Conservation (phyloP, 2,888 invertebrate genomes). For the Chrysolina americana region DNA sequence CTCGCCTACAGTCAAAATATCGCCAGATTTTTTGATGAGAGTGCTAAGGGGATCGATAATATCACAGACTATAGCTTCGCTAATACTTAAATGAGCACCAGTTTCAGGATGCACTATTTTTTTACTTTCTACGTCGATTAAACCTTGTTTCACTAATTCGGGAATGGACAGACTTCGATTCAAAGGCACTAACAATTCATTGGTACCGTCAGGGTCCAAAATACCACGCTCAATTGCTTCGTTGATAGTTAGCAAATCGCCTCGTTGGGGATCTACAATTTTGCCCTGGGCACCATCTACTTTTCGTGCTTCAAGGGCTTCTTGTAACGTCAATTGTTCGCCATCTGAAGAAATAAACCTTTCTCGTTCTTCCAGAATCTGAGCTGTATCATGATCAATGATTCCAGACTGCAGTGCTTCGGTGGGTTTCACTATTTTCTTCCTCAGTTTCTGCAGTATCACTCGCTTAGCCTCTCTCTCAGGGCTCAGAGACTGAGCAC, state of each 20-base stretch:
- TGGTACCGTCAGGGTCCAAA: slow-evolving; percentile 82
- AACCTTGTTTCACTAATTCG: slow-evolving; percentile 88
- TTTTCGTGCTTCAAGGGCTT: slow-evolving; percentile 80
- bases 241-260: slow-evolving; percentile 84
- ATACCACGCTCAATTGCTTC: slow-evolving; percentile 89
- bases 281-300: slow-evolving; percentile 83
- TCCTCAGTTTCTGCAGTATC: slow-evolving; percentile 83
- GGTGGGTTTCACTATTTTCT: slow-evolving; percentile 80
- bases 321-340: slow-evolving; percentile 79
- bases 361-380: slow-evolving; percentile 76
- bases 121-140: slow-evolving; percentile 80
- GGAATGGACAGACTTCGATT: slow-evolving; percentile 87
- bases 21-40: slow-evolving; percentile 76
- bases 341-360: slow-evolving; percentile 73
- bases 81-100: slow-evolving; percentile 82
- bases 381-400: slow-evolving; percentile 83
- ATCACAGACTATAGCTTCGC: slow-evolving; percentile 90
- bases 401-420: slow-evolving; percentile 86
- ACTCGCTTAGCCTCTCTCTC: slow-evolving; percentile 79
- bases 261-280: slow-evolving; percentile 87
- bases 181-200: slow-evolving; percentile 84
- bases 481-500: slow-evolving; percentile 74
- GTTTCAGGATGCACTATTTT: slow-evolving; percentile 91
- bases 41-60: slow-evolving; percentile 87
- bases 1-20: slow-evolving; percentile 81